These are phyloP conservation scores for Dicycla oo DNA, from an alignment of 2,888 invertebrate species.

Conservation along the genomic window DNA sequence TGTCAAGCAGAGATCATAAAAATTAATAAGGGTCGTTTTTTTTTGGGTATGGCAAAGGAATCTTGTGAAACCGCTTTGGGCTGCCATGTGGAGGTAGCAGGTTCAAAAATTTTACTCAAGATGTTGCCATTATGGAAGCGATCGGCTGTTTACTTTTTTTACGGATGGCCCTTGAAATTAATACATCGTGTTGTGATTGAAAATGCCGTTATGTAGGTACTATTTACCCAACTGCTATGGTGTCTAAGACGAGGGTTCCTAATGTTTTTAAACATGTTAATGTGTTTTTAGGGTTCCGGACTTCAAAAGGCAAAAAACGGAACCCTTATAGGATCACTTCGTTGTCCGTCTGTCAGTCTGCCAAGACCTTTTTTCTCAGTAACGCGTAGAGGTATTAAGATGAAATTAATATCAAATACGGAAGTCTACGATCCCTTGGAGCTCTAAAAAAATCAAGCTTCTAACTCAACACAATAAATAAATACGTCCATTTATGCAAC, in stretches of 20 bases:
- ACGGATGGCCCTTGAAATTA: conserved; percentile 6
- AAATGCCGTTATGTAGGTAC: not conserved
- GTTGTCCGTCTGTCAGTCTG: too few species aligned
- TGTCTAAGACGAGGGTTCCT: not conserved
- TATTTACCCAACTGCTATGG: not conserved
- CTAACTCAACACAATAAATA: too few species aligned
- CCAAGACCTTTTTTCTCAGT: too few species aligned
- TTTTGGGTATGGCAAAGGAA: conserved; percentile 19
- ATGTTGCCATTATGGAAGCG: conserved; percentile 6
- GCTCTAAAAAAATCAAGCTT: too few species aligned
- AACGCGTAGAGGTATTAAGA: too few species aligned
- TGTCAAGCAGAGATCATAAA: conserved; percentile 23
- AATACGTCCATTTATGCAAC: too few species aligned
- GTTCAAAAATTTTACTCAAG: conserved; percentile 12
- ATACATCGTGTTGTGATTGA: not conserved
- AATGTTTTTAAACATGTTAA: not conserved
- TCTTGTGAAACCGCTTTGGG: conserved; percentile 38
- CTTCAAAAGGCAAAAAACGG: too few species aligned
- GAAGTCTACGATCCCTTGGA: too few species aligned
- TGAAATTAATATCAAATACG: too few species aligned
- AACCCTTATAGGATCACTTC: too few species aligned
- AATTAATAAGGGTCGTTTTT: conserved; percentile 35
- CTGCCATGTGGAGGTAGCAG: conserved; percentile 17
- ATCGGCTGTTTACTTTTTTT: conserved; percentile 19
- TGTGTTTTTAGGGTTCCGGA: too few species aligned